Conservation (phyloP, 2,888 invertebrate species). For the Epiblema foenella region DNA sequence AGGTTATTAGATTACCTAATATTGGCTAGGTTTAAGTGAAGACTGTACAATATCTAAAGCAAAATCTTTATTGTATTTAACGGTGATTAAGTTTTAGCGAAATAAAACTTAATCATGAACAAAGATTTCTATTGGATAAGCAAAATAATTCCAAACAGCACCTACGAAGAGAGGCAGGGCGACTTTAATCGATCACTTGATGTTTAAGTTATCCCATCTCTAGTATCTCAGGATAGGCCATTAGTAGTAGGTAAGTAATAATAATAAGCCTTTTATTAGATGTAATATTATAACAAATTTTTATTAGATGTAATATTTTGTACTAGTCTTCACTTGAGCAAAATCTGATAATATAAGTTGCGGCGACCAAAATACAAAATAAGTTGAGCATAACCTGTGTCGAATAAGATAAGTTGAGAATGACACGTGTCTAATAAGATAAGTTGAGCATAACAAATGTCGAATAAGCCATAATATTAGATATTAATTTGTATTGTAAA, state of each 20-base stretch:
- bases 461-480: constrained; percentile 36
- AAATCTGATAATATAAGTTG: constrained; percentile 58
- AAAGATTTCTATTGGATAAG: too few species aligned
- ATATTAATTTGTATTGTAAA: constrained; percentile 33
- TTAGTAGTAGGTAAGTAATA: not conserved
- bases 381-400: constrained; percentile 50
- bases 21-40: constrained; percentile 27
- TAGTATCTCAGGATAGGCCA: too few species aligned
- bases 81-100: too few species aligned
- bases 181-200: too few species aligned
- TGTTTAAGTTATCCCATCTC: too few species aligned
- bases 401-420: constrained; percentile 54
- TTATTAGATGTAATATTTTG: not conserved
- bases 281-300: not conserved
- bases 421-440: constrained; percentile 44
- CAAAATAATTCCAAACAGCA: too few species aligned
- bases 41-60: not conserved
- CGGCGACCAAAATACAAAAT: too few species aligned
- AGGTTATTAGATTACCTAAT: constrained; percentile 31
- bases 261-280: not conserved
- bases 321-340: constrained; percentile 44
- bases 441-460: constrained; percentile 49
- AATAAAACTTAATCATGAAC: too few species aligned
- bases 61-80: not conserved
- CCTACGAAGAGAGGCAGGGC: too few species aligned